Conservation (phyloP, 1,140 invertebrate species). For the Drosophila pruinosa region DNA sequence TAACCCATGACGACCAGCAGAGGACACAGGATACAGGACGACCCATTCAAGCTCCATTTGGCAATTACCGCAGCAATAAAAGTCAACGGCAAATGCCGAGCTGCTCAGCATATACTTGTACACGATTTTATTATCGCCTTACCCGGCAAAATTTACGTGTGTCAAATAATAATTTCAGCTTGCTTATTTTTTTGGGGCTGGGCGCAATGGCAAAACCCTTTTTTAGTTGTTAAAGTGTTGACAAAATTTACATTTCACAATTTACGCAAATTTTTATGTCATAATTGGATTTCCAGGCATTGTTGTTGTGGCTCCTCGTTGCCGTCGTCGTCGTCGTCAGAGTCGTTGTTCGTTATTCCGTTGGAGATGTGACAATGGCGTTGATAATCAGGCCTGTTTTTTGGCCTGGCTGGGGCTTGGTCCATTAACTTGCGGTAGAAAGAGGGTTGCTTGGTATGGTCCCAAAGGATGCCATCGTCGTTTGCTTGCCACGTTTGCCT, state of each 20-base stretch:
- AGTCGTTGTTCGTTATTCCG: too few species aligned
- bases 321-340: not conserved
- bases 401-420: conserved; percentile 10
- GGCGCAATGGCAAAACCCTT: conserved; percentile 47
- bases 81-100: conserved; percentile 67
- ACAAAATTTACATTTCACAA: conserved; percentile 78
- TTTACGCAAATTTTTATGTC: conserved; percentile 81
- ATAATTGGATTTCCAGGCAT: conserved; percentile 69
- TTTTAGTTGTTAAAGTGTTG: conserved; percentile 49
- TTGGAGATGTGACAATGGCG: conserved; percentile 69
- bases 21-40: not conserved
- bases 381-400: conserved; percentile 55
- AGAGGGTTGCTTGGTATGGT: not conserved
- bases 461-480: conserved; percentile 17
- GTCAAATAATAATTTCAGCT: conserved; percentile 74
- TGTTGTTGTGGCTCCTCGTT: conserved; percentile 25
- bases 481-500: conserved; percentile 6
- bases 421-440: conserved; percentile 52
- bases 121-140: conserved; percentile 2
- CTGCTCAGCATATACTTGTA: conserved; percentile 29
- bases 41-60: conserved; percentile 77
- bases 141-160: conserved; percentile 68
- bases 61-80: conserved; percentile 80
- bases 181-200: conserved; percentile 40
- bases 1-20: conserved; percentile 11